phyloP scores from a whole-genome alignment of 2,888 invertebrate species.

The Matsumyia berberina region DNA sequence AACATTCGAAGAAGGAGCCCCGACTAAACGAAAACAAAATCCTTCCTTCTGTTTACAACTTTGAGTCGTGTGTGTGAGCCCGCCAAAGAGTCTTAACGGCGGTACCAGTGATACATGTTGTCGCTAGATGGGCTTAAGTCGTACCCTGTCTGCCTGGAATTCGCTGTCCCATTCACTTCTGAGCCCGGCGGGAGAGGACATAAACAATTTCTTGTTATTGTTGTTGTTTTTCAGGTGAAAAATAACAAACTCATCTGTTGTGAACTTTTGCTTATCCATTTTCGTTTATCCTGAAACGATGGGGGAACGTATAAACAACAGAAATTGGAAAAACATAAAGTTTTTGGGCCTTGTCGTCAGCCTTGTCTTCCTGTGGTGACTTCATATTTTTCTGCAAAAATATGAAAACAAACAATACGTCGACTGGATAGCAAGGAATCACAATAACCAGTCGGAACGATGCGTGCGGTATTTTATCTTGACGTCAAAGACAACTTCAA shows the following conservation, averaged over 20 bases:
- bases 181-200: slow-evolving; percentile 9
- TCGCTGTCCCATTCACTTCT: slow-evolving; percentile 13
- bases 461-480: not conserved
- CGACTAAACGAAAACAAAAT: slow-evolving; percentile 53
- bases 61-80: slow-evolving; percentile 8
- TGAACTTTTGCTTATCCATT: slow-evolving; percentile 54
- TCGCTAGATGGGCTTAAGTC: slow-evolving; percentile 15
- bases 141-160: slow-evolving; percentile 9
- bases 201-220: slow-evolving; percentile 43
- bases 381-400: slow-evolving; percentile 38
- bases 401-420: too few species aligned
- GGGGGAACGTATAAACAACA: slow-evolving; percentile 12
- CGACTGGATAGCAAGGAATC: slow-evolving; percentile 51
- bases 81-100: slow-evolving; percentile 30
- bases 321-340: slow-evolving; percentile 36
- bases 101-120: slow-evolving; percentile 34
- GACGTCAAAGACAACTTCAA: slow-evolving; percentile 13
- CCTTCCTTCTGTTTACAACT: slow-evolving; percentile 45
- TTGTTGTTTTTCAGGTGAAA: slow-evolving; percentile 35
- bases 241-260: slow-evolving; percentile 67
- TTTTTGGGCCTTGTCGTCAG: slow-evolving; percentile 29
- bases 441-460: not conserved
- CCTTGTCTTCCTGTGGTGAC: slow-evolving; percentile 35
- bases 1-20: slow-evolving; percentile 11
- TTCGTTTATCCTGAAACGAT: slow-evolving; percentile 23